phyloP scores from a whole-genome alignment of 2,113 vertebrate species.

The Epinephelus moara region DNA sequence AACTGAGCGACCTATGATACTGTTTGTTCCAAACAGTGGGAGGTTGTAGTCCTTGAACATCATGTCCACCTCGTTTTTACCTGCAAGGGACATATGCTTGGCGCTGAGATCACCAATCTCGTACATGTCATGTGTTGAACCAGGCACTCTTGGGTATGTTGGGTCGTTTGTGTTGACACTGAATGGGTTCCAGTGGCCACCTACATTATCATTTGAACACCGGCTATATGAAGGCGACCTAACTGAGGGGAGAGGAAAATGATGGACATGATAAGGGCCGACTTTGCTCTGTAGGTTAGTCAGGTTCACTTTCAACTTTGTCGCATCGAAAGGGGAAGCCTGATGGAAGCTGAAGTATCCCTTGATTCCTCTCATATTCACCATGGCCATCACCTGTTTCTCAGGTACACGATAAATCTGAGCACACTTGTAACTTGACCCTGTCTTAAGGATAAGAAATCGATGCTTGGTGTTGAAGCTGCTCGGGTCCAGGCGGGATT shows the following conservation, averaged over 20 bases:
- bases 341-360: conserved; percentile 83
- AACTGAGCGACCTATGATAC: conserved; percentile 86
- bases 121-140: conserved; percentile 84
- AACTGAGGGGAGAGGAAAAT: conserved; percentile 80
- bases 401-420: conserved; percentile 69
- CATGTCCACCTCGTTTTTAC: neutral
- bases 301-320: conserved; percentile 79
- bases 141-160: conserved; percentile 72
- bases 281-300: conserved; percentile 71
- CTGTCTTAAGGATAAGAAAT: conserved; percentile 72
- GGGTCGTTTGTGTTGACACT: conserved; percentile 53
- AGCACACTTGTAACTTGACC: conserved; percentile 74
- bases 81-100: conserved; percentile 78
- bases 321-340: conserved; percentile 84
- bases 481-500: conserved; percentile 72
- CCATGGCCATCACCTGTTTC: conserved; percentile 76
- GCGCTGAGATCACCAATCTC: conserved; percentile 86
- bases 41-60: conserved; percentile 83
- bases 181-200: conserved; percentile 87
- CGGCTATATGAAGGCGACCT: conserved; percentile 41
- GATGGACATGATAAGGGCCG: conserved; percentile 81
- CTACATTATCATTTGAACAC: conserved; percentile 83
- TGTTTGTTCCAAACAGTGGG: conserved; percentile 86
- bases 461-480: conserved; percentile 7
- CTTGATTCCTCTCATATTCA: conserved; percentile 84